Conservation (phyloP, 2,888 invertebrate species). For the Molanna angustata region DNA sequence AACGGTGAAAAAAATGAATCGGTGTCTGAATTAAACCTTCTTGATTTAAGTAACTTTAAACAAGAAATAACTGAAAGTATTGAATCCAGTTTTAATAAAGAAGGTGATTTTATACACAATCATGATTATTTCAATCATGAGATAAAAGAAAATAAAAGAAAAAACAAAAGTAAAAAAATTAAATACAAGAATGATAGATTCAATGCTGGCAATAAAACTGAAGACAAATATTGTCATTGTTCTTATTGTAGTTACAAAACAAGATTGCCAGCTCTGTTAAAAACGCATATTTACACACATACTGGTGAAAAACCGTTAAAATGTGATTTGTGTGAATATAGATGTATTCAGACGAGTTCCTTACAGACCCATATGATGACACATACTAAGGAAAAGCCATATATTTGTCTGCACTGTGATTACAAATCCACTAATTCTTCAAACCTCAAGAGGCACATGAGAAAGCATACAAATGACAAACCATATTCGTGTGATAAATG, state of each 20-base stretch:
- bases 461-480: constrained; percentile 24
- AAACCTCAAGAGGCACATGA: constrained; percentile 21
- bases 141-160: neutral
- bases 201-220: neutral
- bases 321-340: constrained; percentile 24
- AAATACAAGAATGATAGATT: neutral
- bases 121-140: neutral
- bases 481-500: constrained; percentile 24
- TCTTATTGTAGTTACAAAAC: constrained; percentile 20
- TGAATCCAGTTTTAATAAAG: neutral
- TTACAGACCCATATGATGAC: constrained; percentile 21
- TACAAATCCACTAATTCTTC: constrained; percentile 28
- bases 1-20: neutral
- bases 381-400: constrained; percentile 24
- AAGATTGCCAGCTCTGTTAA: constrained; percentile 17
- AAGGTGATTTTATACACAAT: neutral
- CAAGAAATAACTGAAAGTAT: neutral
- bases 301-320: constrained; percentile 25
- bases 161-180: constrained; percentile 6
- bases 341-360: constrained; percentile 22
- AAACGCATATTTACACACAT: constrained; percentile 20
- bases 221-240: constrained; percentile 3
- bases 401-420: constrained; percentile 23
- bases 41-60: neutral
- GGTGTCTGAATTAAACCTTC: neutral